Evolutionary conservation across 2,113 vertebrate genomes (phyloP), one percentile per base, ranked within the genome.

Genomic region (Prunella himalayana): DNA sequence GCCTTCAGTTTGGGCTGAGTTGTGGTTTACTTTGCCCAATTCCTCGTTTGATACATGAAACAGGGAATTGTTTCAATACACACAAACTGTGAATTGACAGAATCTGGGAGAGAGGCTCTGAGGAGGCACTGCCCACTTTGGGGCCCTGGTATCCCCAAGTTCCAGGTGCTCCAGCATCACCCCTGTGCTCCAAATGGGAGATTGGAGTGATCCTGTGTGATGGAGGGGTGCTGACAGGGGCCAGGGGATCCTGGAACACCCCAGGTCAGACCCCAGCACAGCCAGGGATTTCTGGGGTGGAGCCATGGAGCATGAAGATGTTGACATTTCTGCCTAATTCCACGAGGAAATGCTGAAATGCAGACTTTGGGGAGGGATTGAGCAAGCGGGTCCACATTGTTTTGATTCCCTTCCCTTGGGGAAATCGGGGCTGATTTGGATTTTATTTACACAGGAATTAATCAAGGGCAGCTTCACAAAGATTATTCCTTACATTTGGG

Each of bases 151-250:
- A 5, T 24, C 54, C 33, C 28, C 3, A 16, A 24, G 20, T 41
- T 47, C 39, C 25, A 5, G 53, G 6, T 9, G 44, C 11, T 28
- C 63, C 51, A 10, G 1, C 0, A 0, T 1, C 16, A 24, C 6
- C 44, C n/a, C 57, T 19, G 0, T 0, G 1, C 27, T 30, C 78
- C 60, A 7, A 7, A 9, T 0, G 0, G 23, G 8, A 16, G 3
- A 2, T 0, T n/a, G n/a, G n/a, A n/a, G n/a, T n/a, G n/a, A n/a
- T n/a, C n/a, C n/a, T n/a, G n/a, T n/a, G n/a, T n/a, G n/a, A n/a
- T n/a, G n/a, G n/a, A n/a, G n/a, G n/a, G n/a, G n/a, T n/a, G 3
- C 39, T 41, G 39, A 41, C 39, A 41, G 10, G 42, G 60, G 51
- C 28, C 28, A 15, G 20, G 53, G 87, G 57, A 84, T 45, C 44